A percentile compares a stretch with the other conserved stretches of the same genome.
phyloP scores from a whole-genome alignment of 2,888 invertebrate species.

The Folsomia candida region DNA sequence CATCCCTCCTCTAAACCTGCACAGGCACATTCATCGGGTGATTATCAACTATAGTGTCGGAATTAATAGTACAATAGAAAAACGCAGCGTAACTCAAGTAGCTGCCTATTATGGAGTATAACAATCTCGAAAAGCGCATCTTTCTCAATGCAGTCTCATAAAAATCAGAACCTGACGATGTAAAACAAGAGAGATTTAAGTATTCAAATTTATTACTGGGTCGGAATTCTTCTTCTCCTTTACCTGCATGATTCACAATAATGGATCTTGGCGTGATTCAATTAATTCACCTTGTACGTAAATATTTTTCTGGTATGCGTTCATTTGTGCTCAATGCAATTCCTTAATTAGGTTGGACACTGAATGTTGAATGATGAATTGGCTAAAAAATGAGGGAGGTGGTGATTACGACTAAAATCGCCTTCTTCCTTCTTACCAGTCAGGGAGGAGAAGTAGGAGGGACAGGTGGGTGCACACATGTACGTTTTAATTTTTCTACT shows the following conservation, averaged over 20 bases:
- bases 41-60: not conserved
- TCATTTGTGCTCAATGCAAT: no score
- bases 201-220: not conserved
- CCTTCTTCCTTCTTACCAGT: no score
- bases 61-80: not conserved
- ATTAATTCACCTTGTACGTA: not conserved
- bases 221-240: not conserved
- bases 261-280: no score
- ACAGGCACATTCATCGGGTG: not conserved
- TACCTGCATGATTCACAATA: not conserved
- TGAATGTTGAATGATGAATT: not conserved
- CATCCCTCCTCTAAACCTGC: no score
- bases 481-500: not conserved
- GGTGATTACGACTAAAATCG: no score
- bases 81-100: not conserved
- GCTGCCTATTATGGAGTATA: not conserved
- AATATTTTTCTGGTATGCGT: not conserved
- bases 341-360: not conserved
- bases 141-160: not conserved
- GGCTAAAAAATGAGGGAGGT: no score
- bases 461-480: not conserved
- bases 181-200: not conserved
- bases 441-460: not conserved
- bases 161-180: no score
- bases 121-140: no score